These are phyloP conservation scores for Eumeta japonica DNA, from an alignment of 1,140 invertebrate species.

Conservation along the genomic window DNA sequence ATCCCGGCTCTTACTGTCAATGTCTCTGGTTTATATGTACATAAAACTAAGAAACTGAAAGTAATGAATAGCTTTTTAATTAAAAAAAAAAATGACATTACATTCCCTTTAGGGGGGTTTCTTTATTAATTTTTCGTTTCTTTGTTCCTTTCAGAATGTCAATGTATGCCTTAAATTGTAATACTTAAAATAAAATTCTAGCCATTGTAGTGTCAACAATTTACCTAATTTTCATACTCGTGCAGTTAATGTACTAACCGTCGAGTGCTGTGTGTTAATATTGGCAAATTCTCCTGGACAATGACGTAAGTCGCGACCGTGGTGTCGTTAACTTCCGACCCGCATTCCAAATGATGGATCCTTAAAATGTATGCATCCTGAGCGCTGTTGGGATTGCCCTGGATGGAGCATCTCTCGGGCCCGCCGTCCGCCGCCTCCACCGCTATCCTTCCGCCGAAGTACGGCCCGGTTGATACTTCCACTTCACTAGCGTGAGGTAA, in stretches of 20 bases:
- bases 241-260: constrained; percentile 46
- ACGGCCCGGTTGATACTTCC: constrained; percentile 75
- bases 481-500: constrained; percentile 74
- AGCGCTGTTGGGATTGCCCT: constrained; percentile 64
- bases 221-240: neutral
- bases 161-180: neutral
- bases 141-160: too few species aligned
- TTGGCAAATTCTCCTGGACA: constrained; percentile 77
- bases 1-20: constrained; percentile 74
- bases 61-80: constrained; percentile 4
- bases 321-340: constrained; percentile 70
- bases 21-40: constrained; percentile 76
- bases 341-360: constrained; percentile 73
- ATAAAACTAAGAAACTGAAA: constrained; percentile 70
- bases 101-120: neutral
- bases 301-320: constrained; percentile 76
- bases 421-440: constrained; percentile 67
- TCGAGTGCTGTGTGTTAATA: constrained; percentile 76
- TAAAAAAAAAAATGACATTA: neutral
- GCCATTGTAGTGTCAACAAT: neutral
- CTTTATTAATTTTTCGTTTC: too few species aligned
- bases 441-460: constrained; percentile 72
- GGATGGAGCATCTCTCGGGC: constrained; percentile 61
- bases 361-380: constrained; percentile 70
- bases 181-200: neutral